Percentiles rank a stretch among this genome's conserved stretches.
These are phyloP conservation scores for Pagrus major DNA, from an alignment of 2,113 vertebrate species.

Conservation along the genomic window DNA sequence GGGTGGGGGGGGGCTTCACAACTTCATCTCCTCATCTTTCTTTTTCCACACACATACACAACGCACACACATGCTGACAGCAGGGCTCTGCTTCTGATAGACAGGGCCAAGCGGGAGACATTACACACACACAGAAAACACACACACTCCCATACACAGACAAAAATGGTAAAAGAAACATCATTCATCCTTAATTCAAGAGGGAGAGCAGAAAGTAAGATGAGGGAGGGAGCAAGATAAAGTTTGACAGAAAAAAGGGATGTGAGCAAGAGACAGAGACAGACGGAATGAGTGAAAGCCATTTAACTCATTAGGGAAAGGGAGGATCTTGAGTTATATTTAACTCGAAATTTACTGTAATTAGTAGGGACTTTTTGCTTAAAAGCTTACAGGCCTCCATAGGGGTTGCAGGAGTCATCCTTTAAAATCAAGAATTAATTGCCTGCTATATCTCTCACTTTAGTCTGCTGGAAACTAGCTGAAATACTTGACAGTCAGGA, in stretches of 20 bases:
- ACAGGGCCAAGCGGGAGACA: slow-evolving; percentile 75
- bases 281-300: slow-evolving; percentile 70
- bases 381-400: slow-evolving; percentile 54
- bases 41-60: slow-evolving; percentile 40
- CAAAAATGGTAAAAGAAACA: slow-evolving; percentile 72
- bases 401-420: slow-evolving; percentile 34
- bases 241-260: slow-evolving; percentile 74
- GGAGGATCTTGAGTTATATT: slow-evolving; percentile 66
- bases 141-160: slow-evolving; percentile 55
- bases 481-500: slow-evolving; percentile 26
- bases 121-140: slow-evolving; percentile 66
- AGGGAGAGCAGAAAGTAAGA: slow-evolving; percentile 69
- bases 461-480: slow-evolving; percentile 20
- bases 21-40: slow-evolving; percentile 73
- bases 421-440: slow-evolving; percentile 50
- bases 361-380: slow-evolving; percentile 53
- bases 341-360: slow-evolving; percentile 66
- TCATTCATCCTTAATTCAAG: slow-evolving; percentile 80
- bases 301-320: slow-evolving; percentile 75
- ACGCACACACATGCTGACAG: slow-evolving; percentile 67
- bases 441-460: slow-evolving; percentile 38
- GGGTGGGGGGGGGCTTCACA: slow-evolving; percentile 43
- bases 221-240: slow-evolving; percentile 71
- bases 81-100: slow-evolving; percentile 75
- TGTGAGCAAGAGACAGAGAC: slow-evolving; percentile 63